Percentiles rank a stretch among this genome's conserved stretches.
Evolutionary conservation across 2,888 invertebrate species (phyloP).

Genomic region (Eledona agricola): DNA sequence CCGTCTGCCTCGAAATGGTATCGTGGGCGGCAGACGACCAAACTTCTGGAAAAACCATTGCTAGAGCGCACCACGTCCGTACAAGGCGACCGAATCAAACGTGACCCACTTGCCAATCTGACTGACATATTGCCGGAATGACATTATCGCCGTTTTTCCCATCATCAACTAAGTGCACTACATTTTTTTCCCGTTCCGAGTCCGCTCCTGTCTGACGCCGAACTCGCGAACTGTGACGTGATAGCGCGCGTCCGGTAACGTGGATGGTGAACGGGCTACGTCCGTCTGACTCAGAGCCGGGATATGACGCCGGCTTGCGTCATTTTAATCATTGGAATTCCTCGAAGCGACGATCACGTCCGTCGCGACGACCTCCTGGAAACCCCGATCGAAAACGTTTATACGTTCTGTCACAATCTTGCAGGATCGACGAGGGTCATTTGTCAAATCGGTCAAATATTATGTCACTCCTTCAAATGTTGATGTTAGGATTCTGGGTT

Average conservation of each 20-base stretch:
- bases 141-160: neutral
- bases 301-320: slow-evolving; percentile 40
- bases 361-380: slow-evolving; percentile 28
- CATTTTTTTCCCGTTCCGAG: neutral
- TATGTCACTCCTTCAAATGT: too few relatives aligned
- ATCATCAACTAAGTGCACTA: neutral
- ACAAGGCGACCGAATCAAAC: neutral
- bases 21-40: slow-evolving; percentile 6
- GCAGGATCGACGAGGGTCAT: too few relatives aligned
- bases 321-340: slow-evolving; percentile 43
- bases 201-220: slow-evolving; percentile 6
- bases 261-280: slow-evolving; percentile 29
- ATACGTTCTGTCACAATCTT: too few relatives aligned
- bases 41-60: too few relatives aligned
- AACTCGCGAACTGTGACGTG: slow-evolving; percentile 24
- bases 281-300: slow-evolving; percentile 36
- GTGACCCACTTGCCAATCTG: too few relatives aligned
- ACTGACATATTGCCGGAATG: too few relatives aligned
- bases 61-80: too few relatives aligned
- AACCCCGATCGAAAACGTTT: too few relatives aligned
- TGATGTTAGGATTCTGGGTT: too few relatives aligned
- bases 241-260: slow-evolving; percentile 20
- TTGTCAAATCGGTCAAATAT: too few relatives aligned
- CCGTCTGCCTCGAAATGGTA: slow-evolving; percentile 28
- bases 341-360: slow-evolving; percentile 38